These are phyloP conservation scores for Ormyrus thymus DNA, from an alignment of 2,888 invertebrate species.

Conservation along the genomic window DNA sequence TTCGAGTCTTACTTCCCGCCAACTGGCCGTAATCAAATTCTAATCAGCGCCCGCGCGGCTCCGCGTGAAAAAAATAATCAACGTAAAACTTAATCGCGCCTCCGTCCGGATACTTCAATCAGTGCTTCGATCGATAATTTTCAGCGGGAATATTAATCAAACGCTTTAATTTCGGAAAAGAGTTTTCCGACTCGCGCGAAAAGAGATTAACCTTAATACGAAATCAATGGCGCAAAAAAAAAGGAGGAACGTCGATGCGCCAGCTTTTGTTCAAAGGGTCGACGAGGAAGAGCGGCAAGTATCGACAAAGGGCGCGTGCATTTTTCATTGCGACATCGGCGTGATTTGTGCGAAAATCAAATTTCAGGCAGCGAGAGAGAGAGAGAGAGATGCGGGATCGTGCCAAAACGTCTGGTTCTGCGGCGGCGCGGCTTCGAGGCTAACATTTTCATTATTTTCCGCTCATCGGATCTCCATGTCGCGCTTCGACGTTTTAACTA, in stretches of 20 bases:
- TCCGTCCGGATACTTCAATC: too few relatives aligned
- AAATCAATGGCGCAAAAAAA: conserved; percentile 13
- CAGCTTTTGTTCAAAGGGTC: too few relatives aligned
- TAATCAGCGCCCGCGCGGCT: too few relatives aligned
- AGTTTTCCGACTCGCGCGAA: too few relatives aligned
- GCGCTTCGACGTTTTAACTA: neutral
- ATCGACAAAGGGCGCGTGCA: neutral
- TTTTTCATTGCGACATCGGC: conserved; percentile 29
- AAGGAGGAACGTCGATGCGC: neutral
- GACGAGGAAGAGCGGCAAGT: neutral
- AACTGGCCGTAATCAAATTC: too few relatives aligned
- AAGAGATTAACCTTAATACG: conserved; percentile 12
- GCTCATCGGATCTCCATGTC: neutral
- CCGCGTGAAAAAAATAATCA: too few relatives aligned
- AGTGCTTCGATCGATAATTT: too few relatives aligned
- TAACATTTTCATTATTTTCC: conserved; percentile 46
- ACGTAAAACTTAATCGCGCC: too few relatives aligned
- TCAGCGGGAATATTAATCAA: too few relatives aligned
- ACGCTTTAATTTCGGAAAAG: too few relatives aligned
- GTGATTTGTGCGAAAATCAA: conserved; percentile 47
- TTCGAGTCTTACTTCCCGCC: too few relatives aligned
- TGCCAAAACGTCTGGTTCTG: conserved; percentile 43
- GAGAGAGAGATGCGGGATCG: neutral
- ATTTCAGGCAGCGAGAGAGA: conserved; percentile 30
- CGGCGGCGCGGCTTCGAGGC: conserved; percentile 25